Conservation (phyloP, 2,888 invertebrate species). For the Timema cristinae region DNA sequence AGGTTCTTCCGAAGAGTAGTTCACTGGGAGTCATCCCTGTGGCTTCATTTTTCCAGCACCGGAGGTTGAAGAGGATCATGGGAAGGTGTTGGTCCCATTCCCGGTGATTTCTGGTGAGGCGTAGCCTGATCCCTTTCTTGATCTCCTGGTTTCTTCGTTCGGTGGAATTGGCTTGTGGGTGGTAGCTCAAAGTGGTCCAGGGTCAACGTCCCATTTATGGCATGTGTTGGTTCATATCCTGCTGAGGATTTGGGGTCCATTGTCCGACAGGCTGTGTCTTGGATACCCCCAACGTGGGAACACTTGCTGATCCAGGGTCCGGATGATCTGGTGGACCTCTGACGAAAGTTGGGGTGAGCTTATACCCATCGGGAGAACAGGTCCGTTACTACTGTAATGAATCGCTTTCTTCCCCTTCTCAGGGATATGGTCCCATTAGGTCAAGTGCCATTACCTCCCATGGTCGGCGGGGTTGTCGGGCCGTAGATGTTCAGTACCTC, state of each 20-base stretch:
- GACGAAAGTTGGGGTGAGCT: not conserved
- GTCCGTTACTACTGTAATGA: not conserved
- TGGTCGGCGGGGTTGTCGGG: not conserved
- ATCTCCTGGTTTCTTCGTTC: not conserved
- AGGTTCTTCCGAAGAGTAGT: not conserved
- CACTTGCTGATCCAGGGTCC: not conserved
- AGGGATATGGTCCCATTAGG: not conserved
- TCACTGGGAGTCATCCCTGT: not conserved
- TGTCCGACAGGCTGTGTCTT: not conserved
- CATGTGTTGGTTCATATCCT: not conserved
- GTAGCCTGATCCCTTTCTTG: not conserved
- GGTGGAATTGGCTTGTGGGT: not conserved
- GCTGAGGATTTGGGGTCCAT: not conserved
- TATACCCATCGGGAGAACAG: not conserved
- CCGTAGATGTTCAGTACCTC: too few relatives aligned
- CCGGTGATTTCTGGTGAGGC: not conserved
- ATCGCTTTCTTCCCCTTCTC: not conserved
- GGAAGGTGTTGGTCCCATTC: not conserved
- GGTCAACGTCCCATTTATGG: not conserved
- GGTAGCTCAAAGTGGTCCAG: not conserved
- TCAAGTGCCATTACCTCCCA: not conserved
- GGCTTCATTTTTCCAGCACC: not conserved
- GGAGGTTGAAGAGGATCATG: not conserved
- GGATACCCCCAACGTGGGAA: not conserved
- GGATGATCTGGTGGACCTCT: not conserved